phyloP scores from a whole-genome alignment of 2,888 invertebrate species.

The Fragum sueziense region DNA sequence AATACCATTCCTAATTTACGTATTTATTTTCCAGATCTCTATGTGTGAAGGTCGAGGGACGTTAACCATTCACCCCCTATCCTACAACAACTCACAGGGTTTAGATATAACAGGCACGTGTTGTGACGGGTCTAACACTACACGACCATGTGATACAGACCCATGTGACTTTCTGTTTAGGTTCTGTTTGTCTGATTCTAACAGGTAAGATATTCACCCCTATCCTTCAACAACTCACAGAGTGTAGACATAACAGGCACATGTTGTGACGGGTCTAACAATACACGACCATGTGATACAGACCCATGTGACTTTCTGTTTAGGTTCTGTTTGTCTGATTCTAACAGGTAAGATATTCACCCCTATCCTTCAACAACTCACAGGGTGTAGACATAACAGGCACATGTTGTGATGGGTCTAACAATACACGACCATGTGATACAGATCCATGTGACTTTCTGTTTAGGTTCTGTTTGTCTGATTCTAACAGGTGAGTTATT shows the following conservation, averaged over 20 bases:
- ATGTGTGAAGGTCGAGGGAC: neutral
- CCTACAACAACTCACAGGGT: slow-evolving; percentile 38
- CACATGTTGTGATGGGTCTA: slow-evolving; percentile 47
- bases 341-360: slow-evolving; percentile 28
- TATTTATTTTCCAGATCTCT: neutral
- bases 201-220: slow-evolving; percentile 24
- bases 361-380: slow-evolving; percentile 38
- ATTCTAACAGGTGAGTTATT: slow-evolving; percentile 37
- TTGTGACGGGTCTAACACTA: slow-evolving; percentile 40
- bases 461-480: slow-evolving; percentile 42
- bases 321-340: slow-evolving; percentile 42
- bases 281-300: slow-evolving; percentile 17
- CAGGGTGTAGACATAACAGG: slow-evolving; percentile 28
- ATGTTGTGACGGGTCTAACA: slow-evolving; percentile 46
- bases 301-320: slow-evolving; percentile 45
- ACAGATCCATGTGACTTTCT: slow-evolving; percentile 37
- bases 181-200: slow-evolving; percentile 42
- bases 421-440: slow-evolving; percentile 19
- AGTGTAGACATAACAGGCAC: slow-evolving; percentile 28
- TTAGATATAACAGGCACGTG: slow-evolving; percentile 37
- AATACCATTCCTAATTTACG: no score
- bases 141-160: slow-evolving; percentile 19
- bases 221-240: slow-evolving; percentile 37
- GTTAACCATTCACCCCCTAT: slow-evolving; percentile 18
- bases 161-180: slow-evolving; percentile 43